Evolutionary conservation across 1,140 invertebrate species (phyloP), one percentile per base, ranked within the genome.

Genomic region (Wiebesia pumilae): DNA sequence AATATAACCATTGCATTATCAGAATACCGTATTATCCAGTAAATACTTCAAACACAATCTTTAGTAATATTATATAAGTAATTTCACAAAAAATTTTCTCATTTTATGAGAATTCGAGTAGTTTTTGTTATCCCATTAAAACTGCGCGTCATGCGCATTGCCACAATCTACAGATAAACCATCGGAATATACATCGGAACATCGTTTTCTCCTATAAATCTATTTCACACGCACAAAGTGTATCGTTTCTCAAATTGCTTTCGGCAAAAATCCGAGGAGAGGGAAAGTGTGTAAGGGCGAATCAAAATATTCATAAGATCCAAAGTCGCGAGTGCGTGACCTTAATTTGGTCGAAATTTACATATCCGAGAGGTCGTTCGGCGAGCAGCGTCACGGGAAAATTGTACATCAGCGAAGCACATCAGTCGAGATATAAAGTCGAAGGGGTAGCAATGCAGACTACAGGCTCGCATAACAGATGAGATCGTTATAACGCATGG

Each of bases 261-360:
- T 27, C 2, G 21, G 27, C 1, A 7, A 62, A 27, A 62, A 62
- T 2, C 7, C 24, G 24, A 27, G 10, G 27, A 62, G 58, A 62
- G 21, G 10, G 27, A 3, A 62, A 3, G 58, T 27, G 24, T 27
- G 27, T 3, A 6, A 35, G 38, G 38, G 62, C 58, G 58, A 67
- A 10, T 1, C 58, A 67, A 81, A 67, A 81, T 81, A 81, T 67
- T 80, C 35, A 81, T 81, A 81, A 81, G 58, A 81, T 4, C n/a
- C 24, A 40, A 69, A 69, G 0, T 67, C 21, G 16, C 54, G 58
- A 67, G 58, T 24, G 58, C 38, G 38, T 67, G 67, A 73, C 67
- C 67, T 83, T 83, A 73, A 83, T 73, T 83, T 54, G 33, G 40
- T 19, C 1, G 1, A 43, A 82, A 71, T 71, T 71, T 40, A 51